Evolutionary conservation across 1,140 invertebrate genomes (phyloP).

Genomic region (Asobara japonica): DNA sequence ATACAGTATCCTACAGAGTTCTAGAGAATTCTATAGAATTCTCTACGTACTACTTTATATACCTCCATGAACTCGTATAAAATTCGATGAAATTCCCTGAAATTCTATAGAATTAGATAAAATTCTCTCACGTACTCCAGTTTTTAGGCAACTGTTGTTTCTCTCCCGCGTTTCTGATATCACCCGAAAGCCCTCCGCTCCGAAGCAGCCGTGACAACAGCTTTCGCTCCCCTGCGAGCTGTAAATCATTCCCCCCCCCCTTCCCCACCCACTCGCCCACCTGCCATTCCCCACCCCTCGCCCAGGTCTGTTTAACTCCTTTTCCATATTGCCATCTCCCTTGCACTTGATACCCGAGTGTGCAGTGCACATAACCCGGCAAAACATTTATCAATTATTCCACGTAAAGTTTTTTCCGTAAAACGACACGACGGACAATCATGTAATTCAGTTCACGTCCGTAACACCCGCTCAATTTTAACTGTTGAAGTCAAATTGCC

Average conservation of each 20-base stretch:
- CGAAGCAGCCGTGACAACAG: conserved; percentile 50
- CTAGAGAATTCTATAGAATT: too few species aligned
- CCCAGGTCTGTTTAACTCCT: conserved; percentile 18
- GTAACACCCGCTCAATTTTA: conserved; percentile 28
- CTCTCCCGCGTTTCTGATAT: conserved; percentile 34
- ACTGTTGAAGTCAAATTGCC: not conserved
- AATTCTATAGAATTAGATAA: not conserved
- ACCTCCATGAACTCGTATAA: too few species aligned
- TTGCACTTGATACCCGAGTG: not conserved
- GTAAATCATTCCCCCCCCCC: conserved; percentile 51
- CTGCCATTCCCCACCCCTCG: conserved; percentile 12
- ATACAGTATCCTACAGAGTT: too few species aligned
- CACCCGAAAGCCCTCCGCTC: conserved; percentile 34
- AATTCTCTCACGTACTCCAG: not conserved
- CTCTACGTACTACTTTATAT: too few species aligned
- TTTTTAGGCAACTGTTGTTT: not conserved
- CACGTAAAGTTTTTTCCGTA: conserved; percentile 50
- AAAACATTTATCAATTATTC: conserved; percentile 61
- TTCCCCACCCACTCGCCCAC: conserved; percentile 35
- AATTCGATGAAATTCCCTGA: too few species aligned
- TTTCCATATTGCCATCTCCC: conserved; percentile 14
- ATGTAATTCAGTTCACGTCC: conserved; percentile 52
- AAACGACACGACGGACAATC: conserved; percentile 51
- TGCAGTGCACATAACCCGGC: conserved; percentile 5
- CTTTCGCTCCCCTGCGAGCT: conserved; percentile 51